Percentiles rank a stretch among this genome's conserved stretches.
phyloP scores from a whole-genome alignment of 2,797 vertebrate species.

The Sardinella longiceps region DNA sequence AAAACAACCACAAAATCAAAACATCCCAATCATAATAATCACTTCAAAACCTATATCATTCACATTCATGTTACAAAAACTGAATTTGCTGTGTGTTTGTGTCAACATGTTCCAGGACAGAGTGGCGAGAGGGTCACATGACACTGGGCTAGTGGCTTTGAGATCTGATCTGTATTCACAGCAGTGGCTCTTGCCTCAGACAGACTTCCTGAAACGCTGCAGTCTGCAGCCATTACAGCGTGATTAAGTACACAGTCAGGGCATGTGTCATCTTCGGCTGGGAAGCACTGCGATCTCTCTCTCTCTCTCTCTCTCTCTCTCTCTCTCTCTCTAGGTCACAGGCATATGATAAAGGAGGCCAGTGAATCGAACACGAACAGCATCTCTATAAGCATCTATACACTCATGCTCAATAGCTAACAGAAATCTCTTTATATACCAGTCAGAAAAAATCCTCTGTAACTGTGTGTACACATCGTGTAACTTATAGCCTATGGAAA shows the following conservation, averaged over 20 bases:
- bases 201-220: neutral
- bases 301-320: neutral
- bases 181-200: neutral
- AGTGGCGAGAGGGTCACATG: neutral
- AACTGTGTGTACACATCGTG: neutral
- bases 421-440: neutral
- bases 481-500: neutral
- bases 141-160: neutral
- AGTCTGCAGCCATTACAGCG: neutral
- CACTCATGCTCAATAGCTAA: neutral
- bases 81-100: neutral
- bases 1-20: too few relatives aligned
- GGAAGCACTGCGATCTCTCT: neutral
- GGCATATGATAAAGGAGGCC: neutral
- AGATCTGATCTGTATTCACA: constrained; percentile 10
- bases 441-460: neutral
- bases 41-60: neutral
- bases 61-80: neutral
- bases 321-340: neutral
- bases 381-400: neutral
- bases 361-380: neutral
- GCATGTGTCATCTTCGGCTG: neutral
- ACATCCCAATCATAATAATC: neutral
- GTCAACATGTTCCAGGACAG: neutral
- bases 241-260: constrained; percentile 11